Base-by-base conservation (phyloP, 2,113 vertebrate genomes). In the Mesocricetus auratus region DNA sequence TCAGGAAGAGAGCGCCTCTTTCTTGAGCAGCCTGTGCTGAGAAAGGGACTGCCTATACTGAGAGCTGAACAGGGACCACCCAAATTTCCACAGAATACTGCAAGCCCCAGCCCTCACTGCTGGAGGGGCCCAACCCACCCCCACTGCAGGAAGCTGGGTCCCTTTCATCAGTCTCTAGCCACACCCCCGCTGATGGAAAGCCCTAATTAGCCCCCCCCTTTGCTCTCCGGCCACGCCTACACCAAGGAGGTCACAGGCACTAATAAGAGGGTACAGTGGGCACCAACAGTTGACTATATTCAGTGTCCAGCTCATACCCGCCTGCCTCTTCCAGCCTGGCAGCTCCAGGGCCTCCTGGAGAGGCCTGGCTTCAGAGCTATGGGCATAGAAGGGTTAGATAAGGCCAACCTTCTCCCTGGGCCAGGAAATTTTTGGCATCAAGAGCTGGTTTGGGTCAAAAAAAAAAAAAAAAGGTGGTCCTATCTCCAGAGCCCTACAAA, bases 121-220 rank as follows among this genome's bases (percentile, higher is more conserved):
- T n/a, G n/a, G 64, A 78, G 87, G 50, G 45, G 39, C 39, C 68
- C 88, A 3, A 7, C 68, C 53, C 0, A 16, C 5, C 24, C 31
- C 50, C 33, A 89, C 69, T 42, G 15, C 56, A 0, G 4, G 22
- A 36, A 92, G 81, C 92, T 45, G 31, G 88, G 36, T 10, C 39
- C 50, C 64, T 36, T 31, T 79, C 91, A 26, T 2, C 42, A 26
- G 29, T 86, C n/a, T 22, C 50, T 8, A 69, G 58, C n/a, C 75
- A 69, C 53, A 39, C 74, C 78, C n/a, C 31, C 45, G 21, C 13
- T 33, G 53, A 21, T 47, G 45, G 19, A 53, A 95, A 89, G 87
- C 85, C 75, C 75, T 94, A 58, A 73, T 94, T 82, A 75, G 62
- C 82, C 83, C 74, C 83, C 74, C 91, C 78, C 45, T 64, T 26